phyloP scores from a whole-genome alignment of 1,140 invertebrate genomes.

The Melanaphis sacchari region DNA sequence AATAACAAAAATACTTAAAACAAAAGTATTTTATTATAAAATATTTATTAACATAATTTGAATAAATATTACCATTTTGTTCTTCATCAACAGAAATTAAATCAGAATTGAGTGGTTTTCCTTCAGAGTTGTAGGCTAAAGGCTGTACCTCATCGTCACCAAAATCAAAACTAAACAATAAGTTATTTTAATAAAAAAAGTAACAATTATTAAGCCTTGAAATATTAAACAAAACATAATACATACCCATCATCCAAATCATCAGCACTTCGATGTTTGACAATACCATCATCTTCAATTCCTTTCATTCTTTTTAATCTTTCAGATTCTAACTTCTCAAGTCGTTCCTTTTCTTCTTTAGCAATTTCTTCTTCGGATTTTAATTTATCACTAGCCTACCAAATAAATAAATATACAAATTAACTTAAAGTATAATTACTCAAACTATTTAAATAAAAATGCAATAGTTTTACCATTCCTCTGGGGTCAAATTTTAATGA shows the following conservation, averaged over 20 bases:
- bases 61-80: slow-evolving; percentile 58
- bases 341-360: slow-evolving; percentile 77
- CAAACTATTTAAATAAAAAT: neutral
- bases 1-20: neutral
- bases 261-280: slow-evolving; percentile 73
- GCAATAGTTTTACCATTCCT: slow-evolving; percentile 68
- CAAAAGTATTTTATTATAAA: neutral
- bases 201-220: neutral
- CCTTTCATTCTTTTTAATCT: slow-evolving; percentile 76
- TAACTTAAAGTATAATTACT: neutral
- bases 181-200: neutral
- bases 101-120: slow-evolving; percentile 53
- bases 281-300: slow-evolving; percentile 60
- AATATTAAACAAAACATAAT: neutral
- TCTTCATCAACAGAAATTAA: slow-evolving; percentile 65
- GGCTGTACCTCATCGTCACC: slow-evolving; percentile 45
- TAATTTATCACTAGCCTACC: slow-evolving; percentile 75
- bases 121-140: slow-evolving; percentile 55
- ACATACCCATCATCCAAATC: slow-evolving; percentile 76
- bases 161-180: slow-evolving; percentile 55
- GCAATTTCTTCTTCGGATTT: slow-evolving; percentile 84
- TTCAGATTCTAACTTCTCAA: slow-evolving; percentile 82
- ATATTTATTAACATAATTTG: neutral
- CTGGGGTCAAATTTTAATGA: slow-evolving; percentile 83
- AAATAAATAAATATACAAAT: slow-evolving; percentile 36